Evolutionary conservation across 2,888 invertebrate species (phyloP).

Genomic region (Drosophila affinis): DNA sequence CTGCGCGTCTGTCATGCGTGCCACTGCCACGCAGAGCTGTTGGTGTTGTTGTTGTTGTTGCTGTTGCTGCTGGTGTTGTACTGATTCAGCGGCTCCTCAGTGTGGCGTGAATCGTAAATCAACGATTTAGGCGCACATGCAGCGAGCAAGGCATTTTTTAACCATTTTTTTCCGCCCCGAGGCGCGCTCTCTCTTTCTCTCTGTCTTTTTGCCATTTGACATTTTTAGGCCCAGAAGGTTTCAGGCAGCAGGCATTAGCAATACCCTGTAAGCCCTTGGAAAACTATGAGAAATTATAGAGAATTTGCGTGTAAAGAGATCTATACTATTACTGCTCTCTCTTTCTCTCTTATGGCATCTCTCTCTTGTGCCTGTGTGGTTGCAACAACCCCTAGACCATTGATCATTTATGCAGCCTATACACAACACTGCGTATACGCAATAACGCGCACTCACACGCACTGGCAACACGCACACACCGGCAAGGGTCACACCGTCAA

Average conservation of each 20-base stretch:
- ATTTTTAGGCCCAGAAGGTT: constrained; percentile 49
- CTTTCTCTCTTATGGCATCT: neutral
- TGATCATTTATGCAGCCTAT: constrained; percentile 36
- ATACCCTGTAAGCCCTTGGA: constrained; percentile 30
- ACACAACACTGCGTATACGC: constrained; percentile 66
- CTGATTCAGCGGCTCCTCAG: constrained; percentile 69
- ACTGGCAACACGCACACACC: constrained; percentile 4
- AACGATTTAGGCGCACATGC: constrained; percentile 78
- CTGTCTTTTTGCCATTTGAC: constrained; percentile 51
- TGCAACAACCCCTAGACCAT: constrained; percentile 5
- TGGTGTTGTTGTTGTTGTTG: constrained; percentile 42
- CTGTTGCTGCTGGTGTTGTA: constrained; percentile 39
- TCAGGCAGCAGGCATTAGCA: neutral
- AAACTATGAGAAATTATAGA: neutral
- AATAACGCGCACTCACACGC: constrained; percentile 46
- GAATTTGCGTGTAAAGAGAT: neutral
- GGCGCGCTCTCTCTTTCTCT: neutral
- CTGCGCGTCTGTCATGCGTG: constrained; percentile 77
- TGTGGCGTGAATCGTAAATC: constrained; percentile 80
- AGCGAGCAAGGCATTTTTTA: constrained; percentile 51
- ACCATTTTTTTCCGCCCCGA: constrained; percentile 24
- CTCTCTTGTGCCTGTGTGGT: neutral
- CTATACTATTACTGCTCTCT: too few species aligned
- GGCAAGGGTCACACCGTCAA: constrained; percentile 43
- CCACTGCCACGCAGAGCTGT: constrained; percentile 60